phyloP scores from a whole-genome alignment of 2,113 vertebrate species.

The Rattus norvegicus region DNA sequence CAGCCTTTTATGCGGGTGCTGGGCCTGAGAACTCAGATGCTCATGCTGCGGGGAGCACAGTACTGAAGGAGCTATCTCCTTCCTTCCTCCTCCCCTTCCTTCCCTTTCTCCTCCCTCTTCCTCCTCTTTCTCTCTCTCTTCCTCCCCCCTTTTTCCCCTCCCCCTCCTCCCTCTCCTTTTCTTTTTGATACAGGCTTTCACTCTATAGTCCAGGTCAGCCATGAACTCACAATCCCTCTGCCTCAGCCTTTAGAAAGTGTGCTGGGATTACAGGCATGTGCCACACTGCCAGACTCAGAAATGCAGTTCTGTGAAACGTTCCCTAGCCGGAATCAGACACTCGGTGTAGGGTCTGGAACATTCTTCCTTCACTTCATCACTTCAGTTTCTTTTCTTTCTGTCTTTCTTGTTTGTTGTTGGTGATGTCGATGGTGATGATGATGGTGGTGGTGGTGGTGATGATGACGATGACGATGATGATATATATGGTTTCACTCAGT shows the following conservation, averaged over 20 bases:
- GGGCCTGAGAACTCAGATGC: background rate
- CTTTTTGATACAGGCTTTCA: background rate
- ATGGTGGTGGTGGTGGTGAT: no score
- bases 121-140: rapidly evolving
- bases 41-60: background rate
- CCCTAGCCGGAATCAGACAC: background rate
- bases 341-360: background rate
- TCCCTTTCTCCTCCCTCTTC: no score
- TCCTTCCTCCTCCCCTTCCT: no score
- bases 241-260: background rate
- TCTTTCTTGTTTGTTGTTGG: no score
- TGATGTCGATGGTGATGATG: no score
- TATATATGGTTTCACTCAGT: background rate
- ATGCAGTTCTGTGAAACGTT: background rate
- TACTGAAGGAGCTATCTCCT: background rate
- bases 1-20: background rate
- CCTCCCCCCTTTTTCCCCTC: no score
- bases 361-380: background rate
- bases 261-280: no score
- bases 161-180: no score
- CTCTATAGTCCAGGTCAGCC: background rate
- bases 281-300: background rate
- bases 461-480: no score
- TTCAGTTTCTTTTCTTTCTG: background rate
- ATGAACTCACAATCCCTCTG: background rate